Evolutionary conservation across 2,888 invertebrate genomes (phyloP).

Genomic region (Amitus sp.): DNA sequence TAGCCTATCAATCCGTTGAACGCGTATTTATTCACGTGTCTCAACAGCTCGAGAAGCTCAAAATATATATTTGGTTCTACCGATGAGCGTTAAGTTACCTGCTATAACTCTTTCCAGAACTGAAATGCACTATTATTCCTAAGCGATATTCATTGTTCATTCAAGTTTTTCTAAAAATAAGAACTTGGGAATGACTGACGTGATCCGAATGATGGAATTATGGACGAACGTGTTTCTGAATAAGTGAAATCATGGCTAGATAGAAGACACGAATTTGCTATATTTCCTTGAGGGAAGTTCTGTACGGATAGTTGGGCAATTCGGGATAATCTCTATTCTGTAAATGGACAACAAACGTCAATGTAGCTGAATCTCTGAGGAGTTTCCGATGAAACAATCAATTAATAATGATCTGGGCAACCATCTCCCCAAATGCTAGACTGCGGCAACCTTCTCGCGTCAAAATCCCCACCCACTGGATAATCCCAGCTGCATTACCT

Average conservation of each 20-base stretch:
- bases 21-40: constrained; percentile 51
- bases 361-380: constrained; percentile 50
- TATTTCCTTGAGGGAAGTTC: constrained; percentile 16
- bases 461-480: constrained; percentile 54
- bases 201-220: background rate
- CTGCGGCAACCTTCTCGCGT: constrained; percentile 44
- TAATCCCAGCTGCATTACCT: constrained; percentile 65
- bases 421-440: constrained; percentile 49
- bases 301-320: constrained; percentile 14
- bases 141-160: background rate
- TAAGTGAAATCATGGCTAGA: background rate
- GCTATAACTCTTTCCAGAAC: constrained; percentile 26
- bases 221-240: background rate
- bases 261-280: constrained; percentile 7
- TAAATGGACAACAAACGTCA: constrained; percentile 39
- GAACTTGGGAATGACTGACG: background rate
- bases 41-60: constrained; percentile 1
- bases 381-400: constrained; percentile 61
- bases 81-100: constrained; percentile 23
- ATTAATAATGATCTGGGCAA: constrained; percentile 59
- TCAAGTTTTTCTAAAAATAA: background rate
- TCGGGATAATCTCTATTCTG: constrained; percentile 22
- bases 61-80: constrained; percentile 37
- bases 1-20: constrained; percentile 58
- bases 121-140: constrained; percentile 6